Percentiles rank a stretch among this genome's conserved stretches.
Evolutionary conservation across 1,140 invertebrate species (phyloP).

Genomic region (Popillia japonica): DNA sequence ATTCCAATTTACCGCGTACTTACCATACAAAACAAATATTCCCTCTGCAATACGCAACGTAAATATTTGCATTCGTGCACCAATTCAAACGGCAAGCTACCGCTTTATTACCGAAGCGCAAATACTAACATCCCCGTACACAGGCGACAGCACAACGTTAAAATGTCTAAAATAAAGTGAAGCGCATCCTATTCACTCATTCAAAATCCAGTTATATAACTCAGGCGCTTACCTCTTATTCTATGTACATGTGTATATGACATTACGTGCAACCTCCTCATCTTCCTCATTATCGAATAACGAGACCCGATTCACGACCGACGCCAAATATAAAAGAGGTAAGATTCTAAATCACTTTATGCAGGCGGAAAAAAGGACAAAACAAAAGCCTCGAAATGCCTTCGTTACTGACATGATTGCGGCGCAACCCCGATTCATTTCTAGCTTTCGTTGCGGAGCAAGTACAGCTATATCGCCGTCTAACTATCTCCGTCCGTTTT

Average conservation of each 20-base stretch:
- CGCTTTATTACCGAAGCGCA: too few relatives aligned
- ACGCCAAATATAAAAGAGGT: not conserved
- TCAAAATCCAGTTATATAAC: not conserved
- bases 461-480: not conserved
- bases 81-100: too few relatives aligned
- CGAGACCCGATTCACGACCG: not conserved
- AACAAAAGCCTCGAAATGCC: not conserved
- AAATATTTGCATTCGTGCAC: too few relatives aligned
- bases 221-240: not conserved
- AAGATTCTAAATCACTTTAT: not conserved
- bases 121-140: too few relatives aligned
- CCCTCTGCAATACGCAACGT: too few relatives aligned
- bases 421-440: not conserved
- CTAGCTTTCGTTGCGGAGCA: not conserved
- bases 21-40: too few relatives aligned
- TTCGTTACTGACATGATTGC: not conserved
- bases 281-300: constrained; percentile 11
- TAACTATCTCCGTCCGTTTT: not conserved
- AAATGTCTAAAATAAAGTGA: not conserved
- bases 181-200: not conserved
- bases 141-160: not conserved
- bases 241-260: not conserved
- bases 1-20: too few relatives aligned
- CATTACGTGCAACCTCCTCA: not conserved
- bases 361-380: not conserved